Conservation (phyloP, 2,797 vertebrate species). For the Echiichthys vipera region DNA sequence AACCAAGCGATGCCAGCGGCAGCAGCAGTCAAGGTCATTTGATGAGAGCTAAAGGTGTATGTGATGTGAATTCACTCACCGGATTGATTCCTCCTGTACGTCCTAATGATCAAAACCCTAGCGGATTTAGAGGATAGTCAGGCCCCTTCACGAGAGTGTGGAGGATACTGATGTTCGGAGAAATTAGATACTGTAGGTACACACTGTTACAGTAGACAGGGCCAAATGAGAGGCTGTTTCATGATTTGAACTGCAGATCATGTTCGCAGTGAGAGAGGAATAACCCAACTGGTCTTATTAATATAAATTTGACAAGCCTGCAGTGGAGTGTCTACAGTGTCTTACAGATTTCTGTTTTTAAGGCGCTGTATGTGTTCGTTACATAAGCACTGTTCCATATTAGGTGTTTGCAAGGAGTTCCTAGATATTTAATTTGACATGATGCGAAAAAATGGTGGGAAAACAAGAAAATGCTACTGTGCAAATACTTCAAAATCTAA, state of each 20-base stretch:
- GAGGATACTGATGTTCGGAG: constrained; percentile 59
- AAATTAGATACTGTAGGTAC: constrained; percentile 73
- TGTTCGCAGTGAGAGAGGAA: constrained; percentile 61
- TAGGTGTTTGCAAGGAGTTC: constrained; percentile 15
- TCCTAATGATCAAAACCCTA: constrained; percentile 82
- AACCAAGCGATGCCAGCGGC: constrained; percentile 58
- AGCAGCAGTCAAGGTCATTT: constrained; percentile 79
- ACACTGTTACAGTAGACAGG: constrained; percentile 62
- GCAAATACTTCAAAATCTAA: not conserved
- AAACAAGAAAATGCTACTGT: not conserved
- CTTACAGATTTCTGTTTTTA: constrained; percentile 25
- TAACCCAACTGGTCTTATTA: constrained; percentile 47
- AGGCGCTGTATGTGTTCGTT: constrained; percentile 20
- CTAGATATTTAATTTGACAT: constrained; percentile 3
- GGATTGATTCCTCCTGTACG: constrained; percentile 79
- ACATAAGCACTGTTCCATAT: constrained; percentile 18
- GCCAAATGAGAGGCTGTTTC: constrained; percentile 58
- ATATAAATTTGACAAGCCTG: constrained; percentile 50
- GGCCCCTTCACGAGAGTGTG: constrained; percentile 70
- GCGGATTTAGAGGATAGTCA: constrained; percentile 77
- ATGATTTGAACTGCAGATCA: constrained; percentile 81
- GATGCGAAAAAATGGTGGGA: not conserved
- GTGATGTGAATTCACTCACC: constrained; percentile 78
- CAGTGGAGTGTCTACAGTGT: constrained; percentile 24
- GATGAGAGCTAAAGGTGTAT: constrained; percentile 77